phyloP scores from a whole-genome alignment of 2,888 invertebrate genomes.

The Baccha elongata region DNA sequence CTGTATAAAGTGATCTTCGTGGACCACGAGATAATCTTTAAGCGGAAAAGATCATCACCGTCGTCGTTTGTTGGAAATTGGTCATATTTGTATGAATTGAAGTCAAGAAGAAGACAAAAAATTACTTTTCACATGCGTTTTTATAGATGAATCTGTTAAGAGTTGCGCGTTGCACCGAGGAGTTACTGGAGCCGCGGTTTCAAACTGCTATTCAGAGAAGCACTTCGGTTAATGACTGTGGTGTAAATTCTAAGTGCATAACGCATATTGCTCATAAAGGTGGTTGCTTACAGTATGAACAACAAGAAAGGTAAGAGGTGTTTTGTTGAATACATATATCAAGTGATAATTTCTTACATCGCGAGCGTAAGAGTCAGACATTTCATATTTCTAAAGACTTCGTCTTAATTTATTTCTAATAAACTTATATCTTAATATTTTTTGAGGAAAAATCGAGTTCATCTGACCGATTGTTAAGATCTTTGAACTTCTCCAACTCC shows the following conservation, averaged over 20 bases:
- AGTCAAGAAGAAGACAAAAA: constrained; percentile 29
- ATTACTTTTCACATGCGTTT: constrained; percentile 32
- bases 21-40: constrained; percentile 66
- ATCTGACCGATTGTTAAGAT: too few relatives aligned
- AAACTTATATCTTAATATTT: too few relatives aligned
- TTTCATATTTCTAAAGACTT: too few relatives aligned
- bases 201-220: constrained; percentile 56
- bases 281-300: constrained; percentile 34
- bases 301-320: neutral
- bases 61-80: constrained; percentile 24
- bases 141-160: constrained; percentile 16
- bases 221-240: constrained; percentile 62
- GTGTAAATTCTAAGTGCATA: constrained; percentile 58
- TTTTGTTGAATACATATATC: too few relatives aligned
- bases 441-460: too few relatives aligned
- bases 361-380: too few relatives aligned
- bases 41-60: constrained; percentile 61
- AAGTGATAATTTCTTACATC: too few relatives aligned
- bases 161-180: neutral
- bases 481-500: too few relatives aligned
- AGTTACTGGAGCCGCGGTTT: neutral
- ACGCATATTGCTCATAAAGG: constrained; percentile 63
- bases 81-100: constrained; percentile 44
- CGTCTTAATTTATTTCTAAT: too few relatives aligned
- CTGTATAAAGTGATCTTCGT: constrained; percentile 58